A percentile compares a stretch with the other conserved stretches of the same genome.
Evolutionary conservation across 2,797 vertebrate genomes (phyloP).

Genomic region (Danio choprae): DNA sequence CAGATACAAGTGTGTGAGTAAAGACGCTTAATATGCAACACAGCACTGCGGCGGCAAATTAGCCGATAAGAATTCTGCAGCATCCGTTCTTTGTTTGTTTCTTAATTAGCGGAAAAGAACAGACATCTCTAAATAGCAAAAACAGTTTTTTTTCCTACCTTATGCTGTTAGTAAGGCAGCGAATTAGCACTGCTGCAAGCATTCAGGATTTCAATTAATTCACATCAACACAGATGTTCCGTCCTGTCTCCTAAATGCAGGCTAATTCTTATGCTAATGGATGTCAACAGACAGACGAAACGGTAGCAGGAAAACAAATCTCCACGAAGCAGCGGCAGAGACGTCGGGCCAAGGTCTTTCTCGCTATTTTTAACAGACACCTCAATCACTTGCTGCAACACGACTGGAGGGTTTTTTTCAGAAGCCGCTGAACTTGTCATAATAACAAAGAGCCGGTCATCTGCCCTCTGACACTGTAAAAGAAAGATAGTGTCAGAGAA

Average conservation of each 20-base stretch:
- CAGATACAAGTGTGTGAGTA: background rate
- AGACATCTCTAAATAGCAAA: slow-evolving; percentile 78
- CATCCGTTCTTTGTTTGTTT: slow-evolving; percentile 68
- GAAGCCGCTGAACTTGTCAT: slow-evolving; percentile 46
- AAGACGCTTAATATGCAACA: slow-evolving; percentile 37
- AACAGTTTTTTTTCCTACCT: slow-evolving; percentile 61
- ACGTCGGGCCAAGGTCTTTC: slow-evolving; percentile 34
- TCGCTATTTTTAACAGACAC: slow-evolving; percentile 46
- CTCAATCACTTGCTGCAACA: slow-evolving; percentile 11
- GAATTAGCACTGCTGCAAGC: slow-evolving; percentile 81
- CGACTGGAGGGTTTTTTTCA: slow-evolving; percentile 8
- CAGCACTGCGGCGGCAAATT: background rate
- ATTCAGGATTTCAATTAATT: slow-evolving; percentile 84
- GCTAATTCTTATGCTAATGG: slow-evolving; percentile 82
- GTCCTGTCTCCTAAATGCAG: slow-evolving; percentile 69
- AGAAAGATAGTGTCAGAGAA: slow-evolving; percentile 39
- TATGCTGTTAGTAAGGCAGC: slow-evolving; percentile 74
- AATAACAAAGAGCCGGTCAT: slow-evolving; percentile 39
- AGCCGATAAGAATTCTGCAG: slow-evolving; percentile 51
- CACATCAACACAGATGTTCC: slow-evolving; percentile 83
- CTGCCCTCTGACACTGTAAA: slow-evolving; percentile 45
- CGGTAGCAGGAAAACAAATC: slow-evolving; percentile 53
- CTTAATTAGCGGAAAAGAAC: slow-evolving; percentile 75
- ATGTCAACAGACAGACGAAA: slow-evolving; percentile 68
- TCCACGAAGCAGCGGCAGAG: slow-evolving; percentile 11